Conservation (phyloP, 2,888 invertebrate species). For the Lycocerus yunnanus region DNA sequence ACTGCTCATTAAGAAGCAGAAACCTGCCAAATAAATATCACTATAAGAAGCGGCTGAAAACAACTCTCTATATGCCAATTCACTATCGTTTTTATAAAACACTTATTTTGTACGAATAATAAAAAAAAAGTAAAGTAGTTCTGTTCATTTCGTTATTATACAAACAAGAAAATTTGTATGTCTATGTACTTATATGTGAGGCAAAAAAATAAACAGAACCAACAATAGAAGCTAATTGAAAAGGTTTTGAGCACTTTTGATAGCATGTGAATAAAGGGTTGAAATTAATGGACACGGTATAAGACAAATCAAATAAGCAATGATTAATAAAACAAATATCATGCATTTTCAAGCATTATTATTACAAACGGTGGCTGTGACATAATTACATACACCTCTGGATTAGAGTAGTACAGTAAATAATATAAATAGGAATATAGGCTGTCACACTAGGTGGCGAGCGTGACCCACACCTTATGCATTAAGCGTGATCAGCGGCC, state of each 20-base stretch:
- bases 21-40: conserved; percentile 38
- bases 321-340: conserved; percentile 79
- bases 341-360: conserved; percentile 87
- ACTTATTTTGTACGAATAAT: conserved; percentile 26
- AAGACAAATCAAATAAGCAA: conserved; percentile 53
- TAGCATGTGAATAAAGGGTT: conserved; percentile 34
- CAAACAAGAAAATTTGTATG: not conserved
- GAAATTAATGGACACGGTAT: conserved; percentile 42
- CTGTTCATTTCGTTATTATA: conserved; percentile 13
- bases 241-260: conserved; percentile 33
- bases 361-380: conserved; percentile 77
- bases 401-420: conserved; percentile 60
- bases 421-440: conserved; percentile 51
- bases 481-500: conserved; percentile 56
- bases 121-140: conserved; percentile 30
- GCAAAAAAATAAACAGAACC: conserved; percentile 7
- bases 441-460: conserved; percentile 47
- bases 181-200: not conserved
- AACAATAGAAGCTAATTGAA: conserved; percentile 33
- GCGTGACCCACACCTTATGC: conserved; percentile 54
- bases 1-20: conserved; percentile 49
- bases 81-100: conserved; percentile 25
- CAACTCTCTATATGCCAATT: conserved; percentile 28
- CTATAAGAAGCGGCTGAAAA: conserved; percentile 29
- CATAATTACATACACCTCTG: conserved; percentile 60